Evolutionary conservation across 2,113 vertebrate genomes (phyloP).

Genomic region (Paramormyrops kingsleyae): DNA sequence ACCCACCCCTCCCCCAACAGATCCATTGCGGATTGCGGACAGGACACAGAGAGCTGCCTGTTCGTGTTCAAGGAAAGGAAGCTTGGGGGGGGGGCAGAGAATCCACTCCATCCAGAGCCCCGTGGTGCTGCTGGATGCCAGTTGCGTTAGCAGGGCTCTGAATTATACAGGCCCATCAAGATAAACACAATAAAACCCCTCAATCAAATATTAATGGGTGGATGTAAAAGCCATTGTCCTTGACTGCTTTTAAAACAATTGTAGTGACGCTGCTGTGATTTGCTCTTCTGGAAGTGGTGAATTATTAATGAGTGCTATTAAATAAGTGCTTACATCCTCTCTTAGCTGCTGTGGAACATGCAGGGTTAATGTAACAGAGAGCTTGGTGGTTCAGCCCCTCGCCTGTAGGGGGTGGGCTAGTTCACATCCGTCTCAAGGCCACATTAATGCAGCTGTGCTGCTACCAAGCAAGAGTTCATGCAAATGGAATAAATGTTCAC

Average conservation of each 20-base stretch:
- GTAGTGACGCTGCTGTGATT: slow-evolving; percentile 26
- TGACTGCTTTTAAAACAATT: slow-evolving; percentile 25
- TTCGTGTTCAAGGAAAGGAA: not conserved
- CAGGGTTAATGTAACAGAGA: slow-evolving; percentile 20
- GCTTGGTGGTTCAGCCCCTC: not conserved
- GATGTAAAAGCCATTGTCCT: slow-evolving; percentile 29
- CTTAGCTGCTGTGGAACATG: slow-evolving; percentile 12
- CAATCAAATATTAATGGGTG: slow-evolving; percentile 29
- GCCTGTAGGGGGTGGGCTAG: not conserved
- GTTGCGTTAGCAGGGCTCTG: slow-evolving; percentile 8
- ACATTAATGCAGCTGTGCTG: not conserved
- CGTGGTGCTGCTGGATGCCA: not conserved
- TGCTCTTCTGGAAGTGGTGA: slow-evolving; percentile 23
- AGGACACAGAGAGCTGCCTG: not conserved
- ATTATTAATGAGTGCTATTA: slow-evolving; percentile 28
- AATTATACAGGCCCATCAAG: slow-evolving; percentile 25
- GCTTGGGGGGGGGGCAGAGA: not conserved
- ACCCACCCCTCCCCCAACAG: not conserved
- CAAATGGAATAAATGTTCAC: not conserved
- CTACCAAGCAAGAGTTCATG: not conserved
- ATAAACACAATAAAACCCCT: slow-evolving; percentile 30
- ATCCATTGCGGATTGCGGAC: not conserved
- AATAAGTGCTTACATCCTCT: slow-evolving; percentile 26
- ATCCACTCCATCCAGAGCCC: not conserved
- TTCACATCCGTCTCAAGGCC: not conserved